Evolutionary conservation across 2,113 vertebrate species (phyloP), one percentile per base, ranked within the genome.

Genomic region (Turnix velox): DNA sequence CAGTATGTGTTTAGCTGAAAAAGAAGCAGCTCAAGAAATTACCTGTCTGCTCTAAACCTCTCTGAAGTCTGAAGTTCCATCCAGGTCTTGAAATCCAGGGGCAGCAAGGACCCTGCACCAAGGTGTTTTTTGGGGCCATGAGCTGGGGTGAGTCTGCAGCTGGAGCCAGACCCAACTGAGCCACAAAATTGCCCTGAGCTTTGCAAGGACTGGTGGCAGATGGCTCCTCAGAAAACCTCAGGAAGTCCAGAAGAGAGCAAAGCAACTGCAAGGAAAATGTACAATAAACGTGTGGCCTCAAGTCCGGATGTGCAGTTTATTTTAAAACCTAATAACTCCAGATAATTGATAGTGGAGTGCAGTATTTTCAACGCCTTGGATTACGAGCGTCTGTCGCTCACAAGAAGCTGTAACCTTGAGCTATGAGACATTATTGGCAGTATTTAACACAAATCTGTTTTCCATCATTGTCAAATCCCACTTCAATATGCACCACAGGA

Each of bases 401-500:
- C 80, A 42, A 93, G 91, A 84, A 93, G 92, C 72, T 93, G 37
- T 97, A 96, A 97, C 97, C 97, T 97, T 97, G 95, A 98, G 96
- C 97, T 96, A 79, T 76, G 92, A 92, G 94, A 94, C 95, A 92
- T 96, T 97, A 95, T 96, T 96, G 97, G 94, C 97, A 97, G 96
- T 96, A 96, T 97, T 97, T 97, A 97, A 97, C 96, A 83, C 92
- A 96, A 94, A 97, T 96, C 96, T 97, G 95, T 95, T 97, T 96
- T 97, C 97, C 94, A 96, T 97, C 97, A 95, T 96, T 97, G 97
- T 98, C 96, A 96, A 95, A 96, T 94, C 95, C 96, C 92, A 90
- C 96, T 97, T 97, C 94, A 96, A 51, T 95, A 95, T 97, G 95
- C 84, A 73, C 93, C 97, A 94, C 95, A 91, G 97, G 96, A 97